Conservation (phyloP, 2,113 vertebrate genomes). For the Collichthys lucidus region DNA sequence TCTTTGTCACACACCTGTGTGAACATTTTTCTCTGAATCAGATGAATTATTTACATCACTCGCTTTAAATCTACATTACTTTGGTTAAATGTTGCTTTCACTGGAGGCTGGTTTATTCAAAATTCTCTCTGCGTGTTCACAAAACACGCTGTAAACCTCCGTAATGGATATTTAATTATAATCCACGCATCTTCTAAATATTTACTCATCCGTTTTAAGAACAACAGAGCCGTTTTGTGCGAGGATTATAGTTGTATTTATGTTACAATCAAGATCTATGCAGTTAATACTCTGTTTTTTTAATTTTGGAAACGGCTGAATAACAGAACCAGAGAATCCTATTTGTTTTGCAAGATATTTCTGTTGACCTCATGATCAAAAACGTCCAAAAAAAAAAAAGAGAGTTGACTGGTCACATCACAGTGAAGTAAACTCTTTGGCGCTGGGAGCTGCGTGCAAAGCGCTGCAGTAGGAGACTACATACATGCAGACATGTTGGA, state of each 20-base stretch:
- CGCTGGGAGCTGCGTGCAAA: slow-evolving; percentile 80
- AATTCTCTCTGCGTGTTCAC: neutral
- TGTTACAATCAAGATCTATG: neutral
- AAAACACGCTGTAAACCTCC: neutral
- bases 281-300: neutral
- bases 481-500: slow-evolving; percentile 89
- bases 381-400: neutral
- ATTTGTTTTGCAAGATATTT: neutral
- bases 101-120: neutral
- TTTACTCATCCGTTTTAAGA: neutral
- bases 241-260: neutral
- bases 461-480: slow-evolving; percentile 81
- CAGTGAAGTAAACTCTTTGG: neutral
- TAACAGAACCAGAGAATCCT: neutral
- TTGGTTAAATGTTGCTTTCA: neutral
- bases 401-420: neutral
- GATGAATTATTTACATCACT: neutral
- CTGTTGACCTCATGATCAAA: neutral
- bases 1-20: neutral
- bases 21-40: neutral
- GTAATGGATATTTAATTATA: neutral
- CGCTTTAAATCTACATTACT: neutral
- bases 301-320: too few species aligned
- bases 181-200: neutral
- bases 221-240: neutral